Base-by-base conservation (phyloP, 2,113 vertebrate species). In the Carlito syrichta region DNA sequence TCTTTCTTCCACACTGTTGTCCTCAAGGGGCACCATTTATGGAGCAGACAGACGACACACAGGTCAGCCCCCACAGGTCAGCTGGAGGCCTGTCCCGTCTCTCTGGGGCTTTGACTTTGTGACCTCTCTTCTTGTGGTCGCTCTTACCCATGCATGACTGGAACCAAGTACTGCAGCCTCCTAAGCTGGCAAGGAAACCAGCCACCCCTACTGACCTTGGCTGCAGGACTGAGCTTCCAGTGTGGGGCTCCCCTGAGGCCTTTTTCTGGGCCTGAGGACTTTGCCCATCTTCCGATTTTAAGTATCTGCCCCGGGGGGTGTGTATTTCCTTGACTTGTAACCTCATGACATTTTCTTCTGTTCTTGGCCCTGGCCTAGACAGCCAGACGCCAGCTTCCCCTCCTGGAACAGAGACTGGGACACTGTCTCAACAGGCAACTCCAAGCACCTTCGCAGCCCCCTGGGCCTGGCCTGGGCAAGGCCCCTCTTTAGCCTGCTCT, bases 211-310 rank as follows among this genome's bases (percentile, higher is more conserved):
- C 19, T 13, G 38, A 2, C 8, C 3, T 10, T 0, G 16, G 19
- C 25, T 0, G 0, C 0, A 4, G 11, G 10, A 27, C 14, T 32
- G 4, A 1, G 30, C 54, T 0, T 12, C 82, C 7, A 0, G 48
- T 6, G 48, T 22, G 3, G 2, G 27, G 58, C 35, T 38, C 17
- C 40, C 43, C 35, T 0, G 23, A 12, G 43, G 32, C 22, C 3
- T 1, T 5, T 22, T 22, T 52, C 30, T 2, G 19, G 10, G 35
- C 19, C 6, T 43, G 0, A 13, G 7, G 27, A 58, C 16, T 50
- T 27, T 30, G 76, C 12, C 35, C 35, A 17, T 16, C 35, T 22
- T 62, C 2, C 19, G 22, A 22, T 32, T 13, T 50, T 6, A 27
- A 20, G 4, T 2, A 0, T 25, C 32, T 27, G 8, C 20, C 19